A percentile compares a stretch with the other conserved stretches of the same genome.
These are phyloP conservation scores for Strigamia transsilvanica DNA, from an alignment of 2,888 invertebrate species.

Conservation along the genomic window DNA sequence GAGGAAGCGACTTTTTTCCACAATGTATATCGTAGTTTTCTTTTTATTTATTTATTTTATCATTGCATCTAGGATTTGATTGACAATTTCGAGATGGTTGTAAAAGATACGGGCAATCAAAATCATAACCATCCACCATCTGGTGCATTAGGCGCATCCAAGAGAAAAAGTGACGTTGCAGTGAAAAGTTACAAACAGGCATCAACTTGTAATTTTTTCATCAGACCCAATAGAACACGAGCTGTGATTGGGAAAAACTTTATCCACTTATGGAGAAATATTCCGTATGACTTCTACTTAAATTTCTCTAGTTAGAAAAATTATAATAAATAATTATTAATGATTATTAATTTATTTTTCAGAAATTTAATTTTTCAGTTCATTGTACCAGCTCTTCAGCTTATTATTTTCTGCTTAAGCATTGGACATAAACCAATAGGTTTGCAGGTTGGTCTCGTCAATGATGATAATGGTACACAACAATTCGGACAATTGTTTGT, in stretches of 20 bases:
- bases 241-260: conserved; percentile 54
- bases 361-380: conserved; percentile 65
- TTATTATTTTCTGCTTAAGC: conserved; percentile 63
- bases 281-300: conserved; percentile 35
- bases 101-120: no score
- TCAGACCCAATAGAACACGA: conserved; percentile 52
- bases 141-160: no score
- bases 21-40: no score
- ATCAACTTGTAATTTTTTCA: not conserved
- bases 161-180: no score
- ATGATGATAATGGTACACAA: conserved; percentile 60
- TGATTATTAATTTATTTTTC: conserved; percentile 56
- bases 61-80: no score
- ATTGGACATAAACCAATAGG: conserved; percentile 61
- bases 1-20: no score
- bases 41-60: no score
- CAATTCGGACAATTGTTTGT: conserved; percentile 32
- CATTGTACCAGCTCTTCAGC: conserved; percentile 64
- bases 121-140: no score
- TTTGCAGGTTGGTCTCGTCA: conserved; percentile 64
- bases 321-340: not conserved
- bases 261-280: not conserved
- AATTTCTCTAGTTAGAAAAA: not conserved
- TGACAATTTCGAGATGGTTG: no score
- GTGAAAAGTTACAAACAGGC: not conserved